Base-by-base conservation (phyloP, 2,113 vertebrate genomes). In the Catharus bicknelli region DNA sequence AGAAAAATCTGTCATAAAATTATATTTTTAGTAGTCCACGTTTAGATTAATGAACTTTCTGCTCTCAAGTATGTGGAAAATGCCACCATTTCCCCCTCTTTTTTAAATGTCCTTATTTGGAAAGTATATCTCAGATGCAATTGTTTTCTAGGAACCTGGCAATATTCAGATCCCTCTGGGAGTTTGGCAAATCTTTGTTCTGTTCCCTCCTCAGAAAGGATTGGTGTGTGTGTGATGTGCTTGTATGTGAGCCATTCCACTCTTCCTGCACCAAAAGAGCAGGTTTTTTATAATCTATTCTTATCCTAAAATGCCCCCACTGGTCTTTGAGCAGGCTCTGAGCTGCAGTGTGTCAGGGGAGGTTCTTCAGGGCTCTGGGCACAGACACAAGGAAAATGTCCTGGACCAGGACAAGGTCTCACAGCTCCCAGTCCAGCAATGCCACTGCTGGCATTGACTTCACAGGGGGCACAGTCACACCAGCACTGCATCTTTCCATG, bases 61-160 rank as follows among this genome's bases (percentile, higher is more conserved):
- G 3, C 26, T 70, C 59, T 30, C 47, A 77, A 62, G 11, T 48
- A 40, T 22, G 23, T 69, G 63, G 29, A 22, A 86, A 86, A 43
- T 5, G 23, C 18, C 50, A 61, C 5, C 2, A 18, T 4, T 66
- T 17, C 21, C 8, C 9, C 13, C 7, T 9, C 4, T 23, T 63
- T 79, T 53, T 53, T 43, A 4, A 43, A 48, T 42, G 38, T 16
- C 16, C 23, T 66, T 89, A 32, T 29, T 83, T 83, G 51, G 51
- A 81, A 86, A 84, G 50, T 0, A 50, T 0, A 11, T 75, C 17
- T 58, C 3, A 2, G 22, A 42, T 38, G 20, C 26, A 63, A 5
- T 11, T 36, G 12, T 62, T 94, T 81, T 42, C 26, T 62, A 32
- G 45, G 32, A 66, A 27, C 6, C 10, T 51, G 40, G 42, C 12